These are phyloP conservation scores for Hemicentrotus pulcherrimus DNA, from an alignment of 35 echinoderm and acorn worm genomes.

Conservation along the genomic window DNA sequence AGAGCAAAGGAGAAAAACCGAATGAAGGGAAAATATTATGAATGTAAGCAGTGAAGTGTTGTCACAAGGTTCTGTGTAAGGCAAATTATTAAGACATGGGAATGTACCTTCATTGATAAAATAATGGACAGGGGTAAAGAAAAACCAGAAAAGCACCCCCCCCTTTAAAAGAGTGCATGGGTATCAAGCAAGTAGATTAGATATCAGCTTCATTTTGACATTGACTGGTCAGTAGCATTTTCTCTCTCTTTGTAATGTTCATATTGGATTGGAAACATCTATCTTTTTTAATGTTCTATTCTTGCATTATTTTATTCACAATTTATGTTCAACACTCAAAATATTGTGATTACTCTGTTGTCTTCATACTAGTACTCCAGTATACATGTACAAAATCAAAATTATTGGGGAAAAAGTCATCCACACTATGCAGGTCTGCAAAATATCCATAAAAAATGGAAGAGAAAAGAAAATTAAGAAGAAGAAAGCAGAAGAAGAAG, in stretches of 20 bases:
- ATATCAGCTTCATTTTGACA: neutral
- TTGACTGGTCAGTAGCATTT: neutral
- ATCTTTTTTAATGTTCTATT: neutral
- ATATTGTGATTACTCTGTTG: neutral
- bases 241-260: neutral
- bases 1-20: neutral
- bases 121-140: neutral
- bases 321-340: neutral
- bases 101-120: neutral
- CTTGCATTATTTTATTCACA: neutral
- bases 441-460: no score
- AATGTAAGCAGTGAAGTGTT: neutral
- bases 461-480: no score
- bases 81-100: neutral
- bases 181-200: neutral
- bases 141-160: neutral
- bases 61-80: neutral
- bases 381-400: no score
- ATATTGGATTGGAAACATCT: neutral
- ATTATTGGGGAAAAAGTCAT: no score
- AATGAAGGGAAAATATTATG: neutral
- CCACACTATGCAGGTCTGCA: no score
- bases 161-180: no score
- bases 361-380: neutral
- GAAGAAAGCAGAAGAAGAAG: no score